phyloP scores from a whole-genome alignment of 2,113 vertebrate species.

The Alces alces region DNA sequence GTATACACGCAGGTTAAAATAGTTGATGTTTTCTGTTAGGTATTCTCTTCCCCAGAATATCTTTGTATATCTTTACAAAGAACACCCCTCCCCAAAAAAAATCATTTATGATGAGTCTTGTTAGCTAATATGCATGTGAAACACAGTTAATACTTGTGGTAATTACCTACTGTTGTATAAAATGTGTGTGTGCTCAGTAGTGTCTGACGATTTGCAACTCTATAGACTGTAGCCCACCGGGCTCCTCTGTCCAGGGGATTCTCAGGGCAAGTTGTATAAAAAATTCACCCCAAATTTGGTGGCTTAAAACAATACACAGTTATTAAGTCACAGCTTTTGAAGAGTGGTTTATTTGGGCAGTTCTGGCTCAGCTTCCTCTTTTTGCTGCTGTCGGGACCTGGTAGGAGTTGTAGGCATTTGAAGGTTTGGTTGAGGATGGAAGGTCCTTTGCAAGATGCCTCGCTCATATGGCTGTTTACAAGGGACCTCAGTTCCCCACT shows the following conservation, averaged over 20 bases:
- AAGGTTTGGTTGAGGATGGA: background rate
- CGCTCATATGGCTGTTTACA: background rate
- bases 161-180: background rate
- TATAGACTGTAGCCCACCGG: fast-evolving
- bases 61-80: background rate
- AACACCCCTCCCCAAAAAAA: background rate
- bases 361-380: background rate
- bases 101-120: background rate
- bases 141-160: background rate
- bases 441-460: background rate
- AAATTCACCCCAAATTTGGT: background rate
- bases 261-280: background rate
- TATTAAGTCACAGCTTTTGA: background rate
- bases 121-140: background rate
- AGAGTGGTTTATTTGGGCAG: background rate
- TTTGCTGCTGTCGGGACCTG: background rate
- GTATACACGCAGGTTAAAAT: background rate
- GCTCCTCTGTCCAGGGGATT: background rate
- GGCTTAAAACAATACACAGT: background rate
- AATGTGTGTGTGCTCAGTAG: background rate
- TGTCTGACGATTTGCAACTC: background rate
- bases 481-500: background rate
- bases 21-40: background rate
- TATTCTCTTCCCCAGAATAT: background rate
- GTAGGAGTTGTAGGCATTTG: background rate